Evolutionary conservation across 1,140 invertebrate genomes (phyloP), one percentile per base, ranked within the genome.

Genomic region (Octopus bimaculoides): DNA sequence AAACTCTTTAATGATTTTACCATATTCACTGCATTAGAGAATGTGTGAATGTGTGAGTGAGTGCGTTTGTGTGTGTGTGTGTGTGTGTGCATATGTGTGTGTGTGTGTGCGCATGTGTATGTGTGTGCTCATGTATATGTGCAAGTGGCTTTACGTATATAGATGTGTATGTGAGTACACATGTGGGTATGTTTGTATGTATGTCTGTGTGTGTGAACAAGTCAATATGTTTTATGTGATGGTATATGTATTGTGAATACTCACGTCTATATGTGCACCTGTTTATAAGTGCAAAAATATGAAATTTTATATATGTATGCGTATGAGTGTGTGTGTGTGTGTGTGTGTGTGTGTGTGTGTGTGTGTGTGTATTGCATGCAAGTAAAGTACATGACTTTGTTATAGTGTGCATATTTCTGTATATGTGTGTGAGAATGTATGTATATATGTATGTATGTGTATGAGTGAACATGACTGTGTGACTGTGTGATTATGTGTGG

Each of bases 291-390:
- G n/a, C 14, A 14, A 77, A 8, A 26, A 1, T 2, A 12, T 41
- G n/a, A 53, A 14, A 20, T 12, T 20, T 52, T 55, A 55, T 78
- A 55, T 78, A 55, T 78, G 77, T 78, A 55, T 66, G 77, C 61
- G 14, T 78, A 3, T 56, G 69, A 66, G 61, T 71, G 69, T 26
- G 56, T 78, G 55, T 78, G 77, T 78, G 77, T 69, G 54, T 66
- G 77, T 78, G 54, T 56, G 77, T 66, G 77, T 26, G 54, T 78
- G 77, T 52, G 56, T 54, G 17, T 4, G 54, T 82, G 61, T 12
- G 79, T 73, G 55, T 83, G 76, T 41, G 82, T 83, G 71, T 84
- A 82, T 53, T 85, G 82, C 41, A 79, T 80, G 54, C 84, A 85
- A 55, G 81, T 82, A 6, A 84, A 79, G 71, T 84, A 85, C 26